Evolutionary conservation across 2,888 invertebrate species (phyloP).

Genomic region (Idaea straminata): DNA sequence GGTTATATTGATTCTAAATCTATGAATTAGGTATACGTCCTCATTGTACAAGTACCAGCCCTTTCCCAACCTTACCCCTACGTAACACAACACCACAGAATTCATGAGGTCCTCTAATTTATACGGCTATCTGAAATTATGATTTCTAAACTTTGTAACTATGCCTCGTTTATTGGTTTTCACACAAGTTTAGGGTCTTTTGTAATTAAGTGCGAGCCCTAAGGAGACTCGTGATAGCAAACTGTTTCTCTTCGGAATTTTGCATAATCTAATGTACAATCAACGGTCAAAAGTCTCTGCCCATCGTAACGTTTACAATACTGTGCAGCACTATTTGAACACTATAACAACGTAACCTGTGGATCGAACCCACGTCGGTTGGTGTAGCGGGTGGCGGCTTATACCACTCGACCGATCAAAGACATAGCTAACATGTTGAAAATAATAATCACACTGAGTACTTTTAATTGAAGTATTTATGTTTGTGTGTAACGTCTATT

Average conservation of each 20-base stretch:
- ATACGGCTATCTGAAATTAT: conserved; percentile 1
- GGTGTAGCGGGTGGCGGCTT: too few species aligned
- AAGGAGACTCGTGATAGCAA: neutral
- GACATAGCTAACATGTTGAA: too few species aligned
- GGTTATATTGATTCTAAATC: neutral
- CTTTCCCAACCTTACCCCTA: neutral
- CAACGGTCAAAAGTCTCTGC: too few species aligned
- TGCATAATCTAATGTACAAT: neutral
- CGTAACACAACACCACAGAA: neutral
- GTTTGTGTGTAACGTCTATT: too few species aligned
- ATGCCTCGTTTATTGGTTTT: neutral
- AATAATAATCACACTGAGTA: too few species aligned
- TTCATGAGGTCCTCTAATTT: neutral
- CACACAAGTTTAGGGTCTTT: neutral
- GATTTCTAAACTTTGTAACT: conserved; percentile 1
- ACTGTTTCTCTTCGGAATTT: neutral
- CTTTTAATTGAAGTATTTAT: too few species aligned
- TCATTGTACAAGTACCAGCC: neutral
- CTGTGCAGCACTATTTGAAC: too few species aligned
- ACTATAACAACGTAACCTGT: too few species aligned
- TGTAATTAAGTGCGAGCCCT: neutral
- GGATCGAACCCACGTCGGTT: too few species aligned
- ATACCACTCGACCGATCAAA: too few species aligned
- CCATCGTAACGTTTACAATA: too few species aligned
- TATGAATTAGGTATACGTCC: neutral